These are phyloP conservation scores for Papilio glaucus DNA, from an alignment of 1,140 invertebrate genomes.

Conservation along the genomic window DNA sequence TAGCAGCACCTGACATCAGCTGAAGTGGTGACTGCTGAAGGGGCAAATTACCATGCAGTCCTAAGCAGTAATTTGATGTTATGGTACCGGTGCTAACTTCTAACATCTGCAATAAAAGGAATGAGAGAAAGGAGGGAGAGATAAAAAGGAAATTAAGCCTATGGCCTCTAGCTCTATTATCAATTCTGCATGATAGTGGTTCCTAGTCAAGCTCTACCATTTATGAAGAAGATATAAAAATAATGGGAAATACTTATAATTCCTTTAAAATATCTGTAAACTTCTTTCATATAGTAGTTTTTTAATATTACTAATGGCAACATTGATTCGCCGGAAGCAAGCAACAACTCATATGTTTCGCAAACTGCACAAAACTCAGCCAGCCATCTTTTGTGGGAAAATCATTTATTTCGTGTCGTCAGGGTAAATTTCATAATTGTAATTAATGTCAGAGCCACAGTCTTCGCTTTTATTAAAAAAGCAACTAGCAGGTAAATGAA, in stretches of 20 bases:
- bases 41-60: too few species aligned
- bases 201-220: too few species aligned
- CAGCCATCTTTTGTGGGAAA: slow-evolving; percentile 86
- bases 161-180: too few species aligned
- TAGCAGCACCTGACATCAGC: too few species aligned
- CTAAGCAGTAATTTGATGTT: too few species aligned
- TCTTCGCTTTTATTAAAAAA: slow-evolving; percentile 96
- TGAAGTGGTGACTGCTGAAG: too few species aligned
- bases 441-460: slow-evolving; percentile 97
- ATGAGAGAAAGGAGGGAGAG: too few species aligned
- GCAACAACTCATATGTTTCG: slow-evolving; percentile 81
- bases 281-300: neutral
- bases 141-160: too few species aligned
- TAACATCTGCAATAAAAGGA: too few species aligned
- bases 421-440: slow-evolving; percentile 86
- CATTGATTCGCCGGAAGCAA: slow-evolving; percentile 72
- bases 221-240: too few species aligned
- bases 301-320: slow-evolving; percentile 61
- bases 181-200: too few species aligned
- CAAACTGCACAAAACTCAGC: slow-evolving; percentile 82
- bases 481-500: slow-evolving; percentile 94
- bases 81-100: too few species aligned
- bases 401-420: slow-evolving; percentile 85
- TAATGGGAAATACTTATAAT: neutral
- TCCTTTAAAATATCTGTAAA: neutral